Evolutionary conservation across 2,797 vertebrate species (phyloP).

Genomic region (Furcifer pardalis): DNA sequence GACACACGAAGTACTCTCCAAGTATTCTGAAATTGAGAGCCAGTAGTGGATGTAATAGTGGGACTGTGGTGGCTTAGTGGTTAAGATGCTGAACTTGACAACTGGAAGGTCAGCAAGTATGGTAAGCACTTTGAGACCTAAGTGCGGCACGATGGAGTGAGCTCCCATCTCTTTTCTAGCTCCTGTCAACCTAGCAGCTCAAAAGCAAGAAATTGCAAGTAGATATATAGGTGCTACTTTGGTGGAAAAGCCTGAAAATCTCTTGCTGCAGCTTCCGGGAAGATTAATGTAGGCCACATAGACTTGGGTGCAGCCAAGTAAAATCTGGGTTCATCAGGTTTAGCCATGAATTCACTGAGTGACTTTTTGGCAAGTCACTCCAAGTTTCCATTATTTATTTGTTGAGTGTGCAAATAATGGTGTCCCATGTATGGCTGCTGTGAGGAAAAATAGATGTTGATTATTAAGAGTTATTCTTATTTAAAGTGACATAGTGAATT

Average conservation of each 20-base stretch:
- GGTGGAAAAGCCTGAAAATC: neutral
- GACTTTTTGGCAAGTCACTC: neutral
- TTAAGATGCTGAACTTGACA: no score
- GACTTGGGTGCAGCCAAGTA: neutral
- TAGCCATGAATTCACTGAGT: neutral
- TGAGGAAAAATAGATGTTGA: neutral
- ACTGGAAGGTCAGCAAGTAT: no score
- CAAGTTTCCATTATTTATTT: neutral
- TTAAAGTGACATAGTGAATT: neutral
- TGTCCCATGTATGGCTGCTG: neutral
- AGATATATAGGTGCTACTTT: neutral
- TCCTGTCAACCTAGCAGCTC: no score
- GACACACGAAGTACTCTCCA: constrained; percentile 28
- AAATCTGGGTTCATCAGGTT: neutral
- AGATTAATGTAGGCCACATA: neutral
- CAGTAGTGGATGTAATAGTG: no score
- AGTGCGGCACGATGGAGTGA: no score
- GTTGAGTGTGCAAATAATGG: neutral
- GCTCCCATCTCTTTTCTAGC: no score
- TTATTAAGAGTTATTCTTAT: neutral
- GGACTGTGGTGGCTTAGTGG: no score
- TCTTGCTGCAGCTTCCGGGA: neutral
- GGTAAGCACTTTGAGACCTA: no score
- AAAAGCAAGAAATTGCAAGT: no score
- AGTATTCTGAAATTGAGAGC: constrained; percentile 16